Evolutionary conservation across 2,888 invertebrate genomes (phyloP).

Genomic region (Lasioglossum leucozonium): DNA sequence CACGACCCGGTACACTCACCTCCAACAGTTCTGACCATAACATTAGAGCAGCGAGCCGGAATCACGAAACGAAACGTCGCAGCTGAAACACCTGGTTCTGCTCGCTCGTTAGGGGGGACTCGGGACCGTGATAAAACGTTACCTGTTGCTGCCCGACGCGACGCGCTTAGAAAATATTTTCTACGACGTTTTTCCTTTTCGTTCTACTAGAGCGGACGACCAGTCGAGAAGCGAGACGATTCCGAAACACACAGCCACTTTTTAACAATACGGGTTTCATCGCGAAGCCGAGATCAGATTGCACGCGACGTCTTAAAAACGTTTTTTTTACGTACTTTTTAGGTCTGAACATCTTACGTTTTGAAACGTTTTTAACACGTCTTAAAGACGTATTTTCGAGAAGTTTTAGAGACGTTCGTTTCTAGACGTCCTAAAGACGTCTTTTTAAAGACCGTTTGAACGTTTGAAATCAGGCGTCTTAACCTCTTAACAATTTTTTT

Average conservation of each 20-base stretch:
- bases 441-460: too few relatives aligned
- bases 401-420: too few relatives aligned
- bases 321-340: too few relatives aligned
- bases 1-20: constrained; percentile 82
- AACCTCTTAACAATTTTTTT: too few relatives aligned
- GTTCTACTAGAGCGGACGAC: constrained; percentile 2
- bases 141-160: constrained; percentile 60
- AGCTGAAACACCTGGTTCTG: constrained; percentile 60
- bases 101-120: constrained; percentile 39
- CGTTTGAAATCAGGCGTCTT: too few relatives aligned
- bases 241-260: neutral
- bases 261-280: neutral
- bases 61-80: constrained; percentile 49
- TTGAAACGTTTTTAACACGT: too few relatives aligned
- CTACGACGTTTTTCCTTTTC: neutral
- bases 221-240: constrained; percentile 1
- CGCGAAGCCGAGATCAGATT: too few relatives aligned
- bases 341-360: too few relatives aligned
- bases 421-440: too few relatives aligned
- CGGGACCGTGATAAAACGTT: constrained; percentile 55
- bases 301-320: too few relatives aligned
- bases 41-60: constrained; percentile 71
- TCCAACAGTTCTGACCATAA: constrained; percentile 80
- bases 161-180: constrained; percentile 49
- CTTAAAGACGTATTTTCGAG: too few relatives aligned